Evolutionary conservation across 2,888 invertebrate species (phyloP).

Genomic region (Nasonovia ribisnigri): DNA sequence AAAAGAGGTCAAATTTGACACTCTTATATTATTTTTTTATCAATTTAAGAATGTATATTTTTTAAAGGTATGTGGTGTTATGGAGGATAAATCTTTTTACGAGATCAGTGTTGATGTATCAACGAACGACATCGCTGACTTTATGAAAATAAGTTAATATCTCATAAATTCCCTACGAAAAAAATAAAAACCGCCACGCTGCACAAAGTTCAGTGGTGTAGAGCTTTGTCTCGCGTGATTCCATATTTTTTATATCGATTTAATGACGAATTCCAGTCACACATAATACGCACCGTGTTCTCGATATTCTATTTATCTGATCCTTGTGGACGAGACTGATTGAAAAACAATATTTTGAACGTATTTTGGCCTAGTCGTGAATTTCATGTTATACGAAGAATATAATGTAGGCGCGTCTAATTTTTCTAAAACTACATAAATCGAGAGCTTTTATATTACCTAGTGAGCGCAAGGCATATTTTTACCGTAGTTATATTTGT

Average conservation of each 20-base stretch:
- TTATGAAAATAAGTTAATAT: background rate
- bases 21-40: constrained; percentile 7
- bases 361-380: background rate
- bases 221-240: background rate
- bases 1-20: constrained; percentile 39
- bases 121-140: constrained; percentile 31
- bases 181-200: background rate
- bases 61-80: background rate
- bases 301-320: background rate
- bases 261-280: constrained; percentile 4
- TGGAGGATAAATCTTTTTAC: constrained; percentile 18
- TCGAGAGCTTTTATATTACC: background rate
- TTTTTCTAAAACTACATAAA: background rate
- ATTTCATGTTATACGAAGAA: background rate
- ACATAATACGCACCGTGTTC: background rate
- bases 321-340: background rate
- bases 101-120: constrained; percentile 19
- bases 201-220: background rate
- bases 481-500: background rate
- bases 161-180: background rate
- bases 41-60: constrained; percentile 16
- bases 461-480: background rate
- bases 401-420: too few species aligned
- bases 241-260: background rate
- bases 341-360: background rate